Evolutionary conservation across 2,888 invertebrate genomes (phyloP).

Genomic region (Thysanoteuthis rhombus): DNA sequence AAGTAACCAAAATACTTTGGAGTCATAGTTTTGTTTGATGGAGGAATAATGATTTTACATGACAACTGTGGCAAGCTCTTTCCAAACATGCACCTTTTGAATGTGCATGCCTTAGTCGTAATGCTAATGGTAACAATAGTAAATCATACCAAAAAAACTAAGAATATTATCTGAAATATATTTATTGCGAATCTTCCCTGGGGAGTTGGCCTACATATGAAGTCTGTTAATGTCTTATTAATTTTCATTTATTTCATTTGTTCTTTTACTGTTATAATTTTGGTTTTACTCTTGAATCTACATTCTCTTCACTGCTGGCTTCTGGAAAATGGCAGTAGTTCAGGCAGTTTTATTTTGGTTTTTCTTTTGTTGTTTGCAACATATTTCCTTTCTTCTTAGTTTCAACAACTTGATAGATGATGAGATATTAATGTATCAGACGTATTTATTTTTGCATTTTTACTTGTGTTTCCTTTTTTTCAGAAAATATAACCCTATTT

Average conservation of each 20-base stretch:
- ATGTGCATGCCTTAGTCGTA: no score
- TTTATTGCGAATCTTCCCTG: no score
- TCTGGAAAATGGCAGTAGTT: background rate
- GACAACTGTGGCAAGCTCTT: no score
- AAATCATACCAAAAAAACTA: no score
- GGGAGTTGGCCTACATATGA: background rate
- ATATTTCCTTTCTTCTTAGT: background rate
- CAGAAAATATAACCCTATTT: background rate
- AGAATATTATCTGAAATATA: no score
- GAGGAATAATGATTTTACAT: no score
- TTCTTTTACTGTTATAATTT: background rate
- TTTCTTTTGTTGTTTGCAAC: background rate
- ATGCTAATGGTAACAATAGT: no score
- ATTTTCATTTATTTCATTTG: background rate
- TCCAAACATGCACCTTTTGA: no score
- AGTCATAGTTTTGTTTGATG: no score
- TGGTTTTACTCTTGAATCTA: background rate
- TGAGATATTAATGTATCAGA: background rate
- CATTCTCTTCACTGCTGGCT: background rate
- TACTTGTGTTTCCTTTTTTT: background rate
- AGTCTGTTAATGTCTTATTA: background rate
- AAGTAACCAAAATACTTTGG: no score
- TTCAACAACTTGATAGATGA: background rate
- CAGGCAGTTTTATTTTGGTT: background rate
- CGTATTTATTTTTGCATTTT: background rate